These are phyloP conservation scores for Porites cylindrica DNA, from an alignment of 92 coral and sea anemone genomes.

Conservation along the genomic window DNA sequence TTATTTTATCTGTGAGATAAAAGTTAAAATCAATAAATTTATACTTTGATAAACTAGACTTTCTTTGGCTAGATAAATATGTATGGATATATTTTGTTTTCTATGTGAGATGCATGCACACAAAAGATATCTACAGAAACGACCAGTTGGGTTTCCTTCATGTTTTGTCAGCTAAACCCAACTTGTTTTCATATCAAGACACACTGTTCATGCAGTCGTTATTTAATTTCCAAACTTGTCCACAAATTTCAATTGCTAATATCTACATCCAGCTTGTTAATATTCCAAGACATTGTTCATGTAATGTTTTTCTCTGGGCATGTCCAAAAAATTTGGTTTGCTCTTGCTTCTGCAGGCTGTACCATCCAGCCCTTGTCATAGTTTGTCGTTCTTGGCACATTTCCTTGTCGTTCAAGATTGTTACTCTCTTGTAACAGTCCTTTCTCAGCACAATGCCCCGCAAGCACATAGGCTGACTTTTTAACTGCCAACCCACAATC, in stretches of 20 bases:
- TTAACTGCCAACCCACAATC: neutral
- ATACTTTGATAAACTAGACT: neutral
- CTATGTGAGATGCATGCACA: neutral
- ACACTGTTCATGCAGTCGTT: neutral
- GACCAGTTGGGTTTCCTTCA: neutral
- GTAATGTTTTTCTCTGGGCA: neutral
- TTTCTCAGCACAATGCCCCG: neutral
- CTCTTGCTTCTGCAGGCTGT: conserved; percentile 16
- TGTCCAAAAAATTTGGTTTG: neutral
- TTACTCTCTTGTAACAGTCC: neutral
- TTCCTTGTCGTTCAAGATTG: neutral
- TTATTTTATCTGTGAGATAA: conserved; percentile 59
- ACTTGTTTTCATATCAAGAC: neutral
- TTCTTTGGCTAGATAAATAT: neutral
- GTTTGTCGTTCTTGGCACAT: neutral
- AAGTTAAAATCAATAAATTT: conserved; percentile 15
- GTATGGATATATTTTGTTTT: neutral
- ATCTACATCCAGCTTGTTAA: too few species aligned
- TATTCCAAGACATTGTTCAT: neutral
- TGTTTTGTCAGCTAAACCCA: neutral
- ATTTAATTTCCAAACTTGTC: neutral
- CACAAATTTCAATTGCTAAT: neutral
- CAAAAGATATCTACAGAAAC: neutral
- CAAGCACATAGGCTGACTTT: neutral
- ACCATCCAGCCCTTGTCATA: conserved; percentile 10